Conservation (phyloP, 2,888 invertebrate species). For the Diarsia rubi region DNA sequence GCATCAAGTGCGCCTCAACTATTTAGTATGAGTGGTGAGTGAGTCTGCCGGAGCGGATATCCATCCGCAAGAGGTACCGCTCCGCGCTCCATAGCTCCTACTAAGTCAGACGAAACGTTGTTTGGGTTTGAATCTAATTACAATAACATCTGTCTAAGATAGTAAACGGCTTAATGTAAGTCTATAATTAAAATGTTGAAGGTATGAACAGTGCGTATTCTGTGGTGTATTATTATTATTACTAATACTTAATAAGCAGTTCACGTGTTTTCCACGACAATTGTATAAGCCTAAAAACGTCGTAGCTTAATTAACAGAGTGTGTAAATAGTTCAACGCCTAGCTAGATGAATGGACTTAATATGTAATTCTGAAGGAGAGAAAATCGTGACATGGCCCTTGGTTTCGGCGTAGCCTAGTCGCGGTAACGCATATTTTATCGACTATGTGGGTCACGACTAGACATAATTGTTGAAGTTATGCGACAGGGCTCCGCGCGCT, state of each 20-base stretch:
- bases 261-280: constrained; percentile 3
- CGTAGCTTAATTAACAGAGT: not conserved
- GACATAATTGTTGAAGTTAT: constrained; percentile 73
- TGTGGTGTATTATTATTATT: constrained; percentile 31
- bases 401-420: constrained; percentile 60
- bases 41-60: constrained; percentile 82
- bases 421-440: constrained; percentile 59
- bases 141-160: constrained; percentile 49
- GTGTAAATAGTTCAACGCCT: constrained; percentile 17
- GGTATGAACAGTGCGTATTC: constrained; percentile 22
- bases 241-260: constrained; percentile 6
- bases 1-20: constrained; percentile 62
- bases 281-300: constrained; percentile 1
- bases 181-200: constrained; percentile 48
- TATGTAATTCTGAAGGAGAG: constrained; percentile 24
- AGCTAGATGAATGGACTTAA: constrained; percentile 14
- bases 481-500: constrained; percentile 72
- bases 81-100: constrained; percentile 52
- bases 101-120: constrained; percentile 48
- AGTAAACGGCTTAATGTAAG: constrained; percentile 33
- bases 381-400: constrained; percentile 58
- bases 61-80: constrained; percentile 82
- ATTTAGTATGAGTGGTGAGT: constrained; percentile 79
- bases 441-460: constrained; percentile 73
- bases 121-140: constrained; percentile 56